Percentiles rank a stretch among this genome's conserved stretches.
phyloP scores from a whole-genome alignment of 2,797 vertebrate genomes.

The Gadopsis marmoratus region DNA sequence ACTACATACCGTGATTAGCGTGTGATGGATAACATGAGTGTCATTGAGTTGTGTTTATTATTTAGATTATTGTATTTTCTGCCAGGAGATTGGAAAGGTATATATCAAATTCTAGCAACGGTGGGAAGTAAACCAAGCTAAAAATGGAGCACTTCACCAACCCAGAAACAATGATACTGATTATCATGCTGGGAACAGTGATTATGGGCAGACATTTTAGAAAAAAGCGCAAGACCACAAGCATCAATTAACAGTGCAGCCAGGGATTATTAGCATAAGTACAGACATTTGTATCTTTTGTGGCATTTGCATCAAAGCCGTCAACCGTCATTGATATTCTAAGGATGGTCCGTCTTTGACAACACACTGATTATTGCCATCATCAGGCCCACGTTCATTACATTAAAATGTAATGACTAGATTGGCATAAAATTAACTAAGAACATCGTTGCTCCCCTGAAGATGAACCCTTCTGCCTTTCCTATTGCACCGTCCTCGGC shows the following conservation, averaged over 20 bases:
- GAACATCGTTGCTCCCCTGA: not conserved
- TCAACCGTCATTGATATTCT: slow-evolving; percentile 1
- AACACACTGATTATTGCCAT: not conserved
- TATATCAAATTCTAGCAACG: not conserved
- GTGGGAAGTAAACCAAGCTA: slow-evolving; percentile 1
- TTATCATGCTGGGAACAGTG: not conserved
- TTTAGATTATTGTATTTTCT: not conserved
- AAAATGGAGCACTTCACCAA: not conserved
- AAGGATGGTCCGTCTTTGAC: slow-evolving; percentile 1
- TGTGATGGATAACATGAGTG: not conserved
- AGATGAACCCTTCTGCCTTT: not conserved
- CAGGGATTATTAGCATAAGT: slow-evolving; percentile 7
- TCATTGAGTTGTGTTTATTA: not conserved
- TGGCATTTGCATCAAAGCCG: slow-evolving; percentile 10
- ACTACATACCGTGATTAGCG: not conserved
- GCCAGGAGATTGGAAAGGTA: not conserved
- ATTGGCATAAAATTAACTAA: not conserved
- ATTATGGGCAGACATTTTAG: slow-evolving; percentile 5
- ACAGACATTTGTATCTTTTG: slow-evolving; percentile 8
- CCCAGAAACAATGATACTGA: slow-evolving; percentile 1
- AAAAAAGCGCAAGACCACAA: slow-evolving; percentile 11
- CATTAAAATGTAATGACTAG: not conserved
- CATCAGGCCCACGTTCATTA: not conserved
- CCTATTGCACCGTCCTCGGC: too few species aligned
- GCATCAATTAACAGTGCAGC: slow-evolving; percentile 23